Evolutionary conservation across 2,888 invertebrate species (phyloP).

Genomic region (Pterobdella sp.): DNA sequence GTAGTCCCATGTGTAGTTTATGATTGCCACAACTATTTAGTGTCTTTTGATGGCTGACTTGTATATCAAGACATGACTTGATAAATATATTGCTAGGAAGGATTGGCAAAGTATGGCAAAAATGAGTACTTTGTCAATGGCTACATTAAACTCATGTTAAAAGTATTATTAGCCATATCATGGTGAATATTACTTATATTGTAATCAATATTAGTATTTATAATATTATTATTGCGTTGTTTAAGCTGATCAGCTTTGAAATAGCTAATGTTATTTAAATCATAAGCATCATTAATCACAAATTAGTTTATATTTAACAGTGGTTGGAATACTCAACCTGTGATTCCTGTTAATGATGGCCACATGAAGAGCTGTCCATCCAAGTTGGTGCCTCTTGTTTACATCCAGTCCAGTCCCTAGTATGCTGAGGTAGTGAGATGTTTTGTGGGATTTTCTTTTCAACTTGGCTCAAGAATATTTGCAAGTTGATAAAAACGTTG

Average conservation of each 20-base stretch:
- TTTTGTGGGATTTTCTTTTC: not conserved
- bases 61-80: not conserved
- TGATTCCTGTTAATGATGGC: conserved; percentile 67
- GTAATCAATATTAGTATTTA: not conserved
- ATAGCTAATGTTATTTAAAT: not conserved
- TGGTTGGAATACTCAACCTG: conserved; percentile 6
- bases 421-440: not conserved
- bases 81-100: not conserved
- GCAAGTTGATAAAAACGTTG: not conserved
- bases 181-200: not conserved
- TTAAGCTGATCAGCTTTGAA: not conserved
- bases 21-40: too few relatives aligned
- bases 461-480: not conserved
- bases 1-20: too few relatives aligned
- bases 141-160: too few relatives aligned
- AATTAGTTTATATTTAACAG: not conserved
- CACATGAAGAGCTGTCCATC: conserved; percentile 78
- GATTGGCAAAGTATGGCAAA: too few relatives aligned
- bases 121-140: too few relatives aligned
- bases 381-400: conserved; percentile 67
- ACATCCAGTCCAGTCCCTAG: conserved; percentile 49
- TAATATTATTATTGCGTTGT: too few relatives aligned
- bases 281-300: not conserved
- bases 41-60: too few relatives aligned
- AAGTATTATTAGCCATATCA: too few relatives aligned